Percentiles rank a stretch among this genome's conserved stretches.
phyloP scores from a whole-genome alignment of 2,113 vertebrate genomes.

The Ceyx margarethae region DNA sequence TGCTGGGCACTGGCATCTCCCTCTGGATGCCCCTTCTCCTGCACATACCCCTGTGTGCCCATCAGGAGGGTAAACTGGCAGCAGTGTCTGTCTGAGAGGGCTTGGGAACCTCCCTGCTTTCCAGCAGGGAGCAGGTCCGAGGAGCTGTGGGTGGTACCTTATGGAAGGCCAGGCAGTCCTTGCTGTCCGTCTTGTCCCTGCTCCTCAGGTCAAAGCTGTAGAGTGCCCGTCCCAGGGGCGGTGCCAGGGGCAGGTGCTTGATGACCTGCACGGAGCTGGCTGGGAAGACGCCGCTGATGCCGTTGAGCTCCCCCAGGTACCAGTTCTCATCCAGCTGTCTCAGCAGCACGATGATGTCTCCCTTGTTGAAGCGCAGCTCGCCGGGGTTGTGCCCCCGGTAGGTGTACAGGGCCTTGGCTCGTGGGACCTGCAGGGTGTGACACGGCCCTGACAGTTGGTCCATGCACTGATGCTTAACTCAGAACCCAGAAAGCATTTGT shows the following conservation, averaged over 20 bases:
- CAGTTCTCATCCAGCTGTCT: conserved; percentile 83
- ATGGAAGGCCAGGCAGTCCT: conserved; percentile 79
- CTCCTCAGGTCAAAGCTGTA: conserved; percentile 80
- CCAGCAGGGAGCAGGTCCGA: neutral
- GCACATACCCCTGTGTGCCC: neutral
- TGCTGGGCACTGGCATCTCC: accelerated
- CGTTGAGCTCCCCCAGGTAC: conserved; percentile 80
- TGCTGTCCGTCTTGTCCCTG: conserved; percentile 73
- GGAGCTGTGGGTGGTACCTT: conserved; percentile 71
- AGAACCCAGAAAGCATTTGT: neutral
- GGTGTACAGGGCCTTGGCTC: conserved; percentile 76
- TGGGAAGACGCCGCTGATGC: conserved; percentile 70
- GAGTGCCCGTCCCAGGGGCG: conserved; percentile 82
- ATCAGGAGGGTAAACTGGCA: accelerated
- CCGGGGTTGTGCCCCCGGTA: conserved; percentile 77
- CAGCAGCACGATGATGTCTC: conserved; percentile 76
- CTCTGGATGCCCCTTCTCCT: accelerated
- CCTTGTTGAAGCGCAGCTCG: conserved; percentile 80
- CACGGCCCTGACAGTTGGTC: neutral
- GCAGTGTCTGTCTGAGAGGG: neutral
- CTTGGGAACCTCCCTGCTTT: neutral
- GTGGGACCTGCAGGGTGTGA: conserved; percentile 75
- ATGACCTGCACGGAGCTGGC: conserved; percentile 75
- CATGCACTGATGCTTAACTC: accelerated
- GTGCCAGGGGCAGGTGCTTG: conserved; percentile 75